These are phyloP conservation scores for Pseudopodoces humilis DNA, from an alignment of 2,113 vertebrate genomes.

Conservation along the genomic window DNA sequence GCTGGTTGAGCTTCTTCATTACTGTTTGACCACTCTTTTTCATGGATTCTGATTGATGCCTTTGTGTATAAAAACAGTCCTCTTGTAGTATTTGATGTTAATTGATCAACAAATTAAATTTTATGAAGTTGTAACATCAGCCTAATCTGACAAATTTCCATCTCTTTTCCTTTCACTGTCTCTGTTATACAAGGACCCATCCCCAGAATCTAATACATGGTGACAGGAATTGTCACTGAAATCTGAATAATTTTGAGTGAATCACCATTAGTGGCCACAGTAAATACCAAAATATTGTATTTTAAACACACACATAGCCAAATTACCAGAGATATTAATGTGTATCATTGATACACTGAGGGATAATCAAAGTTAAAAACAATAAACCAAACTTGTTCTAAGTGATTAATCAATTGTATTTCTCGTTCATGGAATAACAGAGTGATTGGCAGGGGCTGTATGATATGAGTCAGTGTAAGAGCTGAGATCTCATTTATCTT, in stretches of 20 bases:
- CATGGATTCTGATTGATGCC: neutral
- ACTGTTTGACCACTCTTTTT: neutral
- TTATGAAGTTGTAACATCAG: neutral
- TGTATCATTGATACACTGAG: neutral
- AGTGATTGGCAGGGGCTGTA: neutral
- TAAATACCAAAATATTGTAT: neutral
- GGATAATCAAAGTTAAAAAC: neutral
- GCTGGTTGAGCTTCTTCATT: neutral
- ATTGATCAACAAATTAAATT: neutral
- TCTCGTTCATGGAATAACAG: neutral
- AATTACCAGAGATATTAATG: neutral
- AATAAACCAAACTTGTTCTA: neutral
- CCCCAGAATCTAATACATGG: neutral
- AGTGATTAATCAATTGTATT: slow-evolving; percentile 5
- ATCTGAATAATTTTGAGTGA: neutral
- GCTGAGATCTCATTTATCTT: neutral
- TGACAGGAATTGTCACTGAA: neutral
- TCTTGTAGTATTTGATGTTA: neutral
- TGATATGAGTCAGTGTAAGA: neutral
- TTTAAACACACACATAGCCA: neutral
- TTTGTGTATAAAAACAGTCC: neutral
- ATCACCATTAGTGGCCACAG: neutral
- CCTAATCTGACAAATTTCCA: neutral
- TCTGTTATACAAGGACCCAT: neutral
- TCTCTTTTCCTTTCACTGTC: neutral